Conservation (phyloP, 2,888 invertebrate species). For the Hesperia comma region DNA sequence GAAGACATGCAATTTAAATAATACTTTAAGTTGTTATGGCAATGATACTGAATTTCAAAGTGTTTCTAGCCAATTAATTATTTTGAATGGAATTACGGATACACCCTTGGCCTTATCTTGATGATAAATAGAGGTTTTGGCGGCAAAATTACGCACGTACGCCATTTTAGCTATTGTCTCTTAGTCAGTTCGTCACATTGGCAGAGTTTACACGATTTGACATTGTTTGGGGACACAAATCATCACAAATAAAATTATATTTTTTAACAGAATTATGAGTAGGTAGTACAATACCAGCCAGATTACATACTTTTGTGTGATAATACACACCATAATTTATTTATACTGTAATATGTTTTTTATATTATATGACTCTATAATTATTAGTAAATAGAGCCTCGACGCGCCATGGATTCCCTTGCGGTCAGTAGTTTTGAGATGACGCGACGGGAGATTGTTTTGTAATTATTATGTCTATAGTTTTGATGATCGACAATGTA, state of each 20-base stretch:
- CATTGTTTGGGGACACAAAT: constrained; percentile 7
- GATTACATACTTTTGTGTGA: too few species aligned
- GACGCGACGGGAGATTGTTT: too few species aligned
- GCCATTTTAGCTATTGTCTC: not conserved
- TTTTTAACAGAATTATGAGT: not conserved
- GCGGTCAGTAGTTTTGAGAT: too few species aligned
- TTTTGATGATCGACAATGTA: too few species aligned
- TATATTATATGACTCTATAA: too few species aligned
- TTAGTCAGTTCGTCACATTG: not conserved
- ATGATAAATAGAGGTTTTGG: not conserved
- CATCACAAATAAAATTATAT: not conserved
- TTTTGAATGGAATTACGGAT: constrained; percentile 6
- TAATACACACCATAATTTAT: too few species aligned
- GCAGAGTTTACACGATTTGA: not conserved
- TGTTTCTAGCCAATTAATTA: constrained; percentile 3
- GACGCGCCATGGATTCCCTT: too few species aligned
- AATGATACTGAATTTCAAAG: not conserved
- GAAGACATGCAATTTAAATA: constrained; percentile 7
- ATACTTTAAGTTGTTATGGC: constrained; percentile 1
- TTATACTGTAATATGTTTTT: too few species aligned
- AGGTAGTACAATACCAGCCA: not conserved
- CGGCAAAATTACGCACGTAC: constrained; percentile 1
- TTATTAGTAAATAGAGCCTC: too few species aligned
- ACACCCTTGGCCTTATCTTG: constrained; percentile 2
- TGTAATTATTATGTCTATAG: too few species aligned